phyloP scores from a whole-genome alignment of 1,140 invertebrate species.

The Andrena cerasifolii region DNA sequence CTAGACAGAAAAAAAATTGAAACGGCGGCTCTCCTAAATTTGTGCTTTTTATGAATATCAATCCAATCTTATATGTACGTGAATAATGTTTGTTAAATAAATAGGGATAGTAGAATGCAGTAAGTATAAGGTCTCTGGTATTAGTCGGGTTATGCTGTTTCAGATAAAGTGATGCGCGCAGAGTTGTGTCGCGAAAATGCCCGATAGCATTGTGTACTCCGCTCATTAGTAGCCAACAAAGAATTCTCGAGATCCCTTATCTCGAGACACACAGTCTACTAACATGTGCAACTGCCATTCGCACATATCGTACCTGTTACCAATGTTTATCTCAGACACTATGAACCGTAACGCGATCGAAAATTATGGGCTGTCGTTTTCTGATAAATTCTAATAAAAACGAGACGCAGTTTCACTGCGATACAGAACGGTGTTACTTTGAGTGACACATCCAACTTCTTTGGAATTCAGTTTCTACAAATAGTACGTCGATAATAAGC shows the following conservation, averaged over 20 bases:
- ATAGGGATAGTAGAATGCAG: neutral
- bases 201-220: neutral
- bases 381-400: no score
- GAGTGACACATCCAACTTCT: no score
- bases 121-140: neutral
- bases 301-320: neutral
- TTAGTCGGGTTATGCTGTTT: neutral
- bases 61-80: no score
- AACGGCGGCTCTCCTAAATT: no score
- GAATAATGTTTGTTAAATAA: neutral
- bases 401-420: no score
- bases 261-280: constrained; percentile 47
- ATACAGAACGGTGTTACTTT: no score
- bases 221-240: neutral
- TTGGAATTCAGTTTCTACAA: no score
- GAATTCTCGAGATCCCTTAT: constrained; percentile 23
- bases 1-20: constrained; percentile 29
- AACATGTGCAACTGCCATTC: neutral
- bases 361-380: no score
- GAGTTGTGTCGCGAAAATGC: neutral
- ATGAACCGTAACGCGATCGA: neutral
- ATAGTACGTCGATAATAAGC: neutral
- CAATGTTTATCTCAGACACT: neutral
- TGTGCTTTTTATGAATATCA: no score
- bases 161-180: neutral